These are phyloP conservation scores for Aleiodes sp. DNA, from an alignment of 1,140 invertebrate genomes.

Conservation along the genomic window DNA sequence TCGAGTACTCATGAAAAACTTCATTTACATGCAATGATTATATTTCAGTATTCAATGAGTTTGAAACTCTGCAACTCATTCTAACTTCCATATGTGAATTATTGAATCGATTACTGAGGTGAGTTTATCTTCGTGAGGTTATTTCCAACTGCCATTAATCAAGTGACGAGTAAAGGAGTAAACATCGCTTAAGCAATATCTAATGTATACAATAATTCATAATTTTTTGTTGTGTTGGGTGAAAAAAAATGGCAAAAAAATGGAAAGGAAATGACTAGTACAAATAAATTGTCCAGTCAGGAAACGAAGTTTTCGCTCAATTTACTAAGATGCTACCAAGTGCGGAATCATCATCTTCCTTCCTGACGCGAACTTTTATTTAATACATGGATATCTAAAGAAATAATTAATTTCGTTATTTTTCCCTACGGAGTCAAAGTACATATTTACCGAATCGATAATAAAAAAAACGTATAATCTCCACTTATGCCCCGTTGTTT, in stretches of 20 bases:
- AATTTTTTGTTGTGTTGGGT: background rate
- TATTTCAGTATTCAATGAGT: conserved; percentile 11
- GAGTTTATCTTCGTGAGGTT: background rate
- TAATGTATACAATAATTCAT: conserved; percentile 1
- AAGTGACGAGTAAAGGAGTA: background rate
- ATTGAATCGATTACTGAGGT: background rate
- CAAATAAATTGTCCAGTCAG: too few relatives aligned
- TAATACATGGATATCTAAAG: too few relatives aligned
- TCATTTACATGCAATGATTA: conserved; percentile 6
- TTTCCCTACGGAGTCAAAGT: too few relatives aligned
- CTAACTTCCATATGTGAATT: conserved; percentile 1
- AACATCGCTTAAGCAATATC: background rate
- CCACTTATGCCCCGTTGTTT: too few relatives aligned
- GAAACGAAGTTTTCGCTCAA: too few relatives aligned
- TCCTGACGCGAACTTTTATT: too few relatives aligned
- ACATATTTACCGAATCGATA: too few relatives aligned
- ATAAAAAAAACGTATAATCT: too few relatives aligned
- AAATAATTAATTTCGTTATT: too few relatives aligned
- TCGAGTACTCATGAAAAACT: background rate
- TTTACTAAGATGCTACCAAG: too few relatives aligned
- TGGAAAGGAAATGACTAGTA: too few relatives aligned
- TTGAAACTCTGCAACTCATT: background rate
- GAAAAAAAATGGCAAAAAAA: background rate
- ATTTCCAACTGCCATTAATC: conserved; percentile 3
- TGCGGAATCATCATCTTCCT: too few relatives aligned